Evolutionary conservation across 2,888 invertebrate species (phyloP).

Genomic region (Melieria crassipennis): DNA sequence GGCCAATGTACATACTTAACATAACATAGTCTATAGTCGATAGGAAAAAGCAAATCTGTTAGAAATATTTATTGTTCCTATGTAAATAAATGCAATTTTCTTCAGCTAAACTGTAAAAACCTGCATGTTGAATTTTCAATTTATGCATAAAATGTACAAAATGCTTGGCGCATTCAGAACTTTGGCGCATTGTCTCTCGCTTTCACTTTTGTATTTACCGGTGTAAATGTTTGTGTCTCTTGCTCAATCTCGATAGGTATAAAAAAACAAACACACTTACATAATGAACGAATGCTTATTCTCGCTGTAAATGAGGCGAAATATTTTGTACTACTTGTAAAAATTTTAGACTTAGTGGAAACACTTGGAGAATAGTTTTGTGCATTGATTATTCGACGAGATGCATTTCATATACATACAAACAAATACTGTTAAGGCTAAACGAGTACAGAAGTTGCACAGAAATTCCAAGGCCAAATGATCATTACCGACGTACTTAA

Average conservation of each 20-base stretch:
- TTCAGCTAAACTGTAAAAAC: neutral
- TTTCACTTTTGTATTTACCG: neutral
- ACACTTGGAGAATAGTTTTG: no score
- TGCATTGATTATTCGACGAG: neutral
- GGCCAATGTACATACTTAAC: neutral
- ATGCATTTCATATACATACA: slow-evolving; percentile 8
- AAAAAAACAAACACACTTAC: slow-evolving; percentile 12
- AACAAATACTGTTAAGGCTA: neutral
- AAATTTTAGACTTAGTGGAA: no score
- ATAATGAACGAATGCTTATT: neutral
- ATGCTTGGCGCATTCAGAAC: neutral
- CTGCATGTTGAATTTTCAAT: neutral
- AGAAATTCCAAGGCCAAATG: slow-evolving; percentile 17
- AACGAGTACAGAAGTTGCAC: neutral
- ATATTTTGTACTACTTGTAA: no score
- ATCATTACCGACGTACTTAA: slow-evolving; percentile 19
- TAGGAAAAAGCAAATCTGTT: neutral
- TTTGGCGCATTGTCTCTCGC: neutral
- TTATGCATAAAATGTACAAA: neutral
- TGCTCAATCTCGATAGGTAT: slow-evolving; percentile 19
- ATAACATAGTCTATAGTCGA: neutral
- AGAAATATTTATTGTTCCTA: neutral
- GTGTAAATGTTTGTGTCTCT: neutral
- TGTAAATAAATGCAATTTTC: neutral
- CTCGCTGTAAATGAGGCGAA: no score